Conservation (phyloP, 2,888 invertebrate genomes). For the Dendrolimus pini region DNA sequence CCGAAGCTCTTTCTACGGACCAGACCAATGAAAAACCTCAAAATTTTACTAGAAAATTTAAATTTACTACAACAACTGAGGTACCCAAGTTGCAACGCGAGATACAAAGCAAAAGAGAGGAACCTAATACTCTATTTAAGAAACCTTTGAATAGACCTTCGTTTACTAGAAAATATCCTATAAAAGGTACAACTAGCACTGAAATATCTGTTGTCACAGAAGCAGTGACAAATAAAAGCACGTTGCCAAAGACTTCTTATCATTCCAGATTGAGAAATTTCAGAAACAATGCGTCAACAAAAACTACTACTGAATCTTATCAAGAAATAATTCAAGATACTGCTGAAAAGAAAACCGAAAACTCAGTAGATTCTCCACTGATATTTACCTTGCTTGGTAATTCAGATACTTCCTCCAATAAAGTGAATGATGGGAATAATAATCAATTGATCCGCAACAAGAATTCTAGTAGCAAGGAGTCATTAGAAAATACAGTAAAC, state of each 20-base stretch:
- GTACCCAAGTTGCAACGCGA: conserved; percentile 28
- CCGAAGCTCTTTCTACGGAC: conserved; percentile 19
- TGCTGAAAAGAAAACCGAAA: conserved; percentile 38
- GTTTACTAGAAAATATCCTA: conserved; percentile 41
- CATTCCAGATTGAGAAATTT: conserved; percentile 45
- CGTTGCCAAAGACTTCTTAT: conserved; percentile 53
- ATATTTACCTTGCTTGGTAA: conserved; percentile 48
- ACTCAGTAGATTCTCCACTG: conserved; percentile 42
- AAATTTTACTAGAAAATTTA: conserved; percentile 59
- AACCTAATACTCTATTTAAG: conserved; percentile 31
- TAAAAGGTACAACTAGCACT: conserved; percentile 25
- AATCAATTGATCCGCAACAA: neutral
- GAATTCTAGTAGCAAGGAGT: conserved; percentile 50
- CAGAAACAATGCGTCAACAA: conserved; percentile 25
- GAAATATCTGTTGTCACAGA: conserved; percentile 23
- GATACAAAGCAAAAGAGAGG: conserved; percentile 31
- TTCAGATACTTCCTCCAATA: conserved; percentile 14
- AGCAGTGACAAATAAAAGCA: conserved; percentile 23
- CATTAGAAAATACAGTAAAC: conserved; percentile 41
- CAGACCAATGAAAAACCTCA: conserved; percentile 35
- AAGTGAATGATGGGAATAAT: neutral
- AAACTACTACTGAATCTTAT: conserved; percentile 22
- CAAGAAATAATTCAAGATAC: conserved; percentile 14
- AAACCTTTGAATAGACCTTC: conserved; percentile 43
- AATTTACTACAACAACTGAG: conserved; percentile 40